Percentiles rank a stretch among this genome's conserved stretches.
phyloP scores from a whole-genome alignment of 2,113 vertebrate species.

The Meles meles region DNA sequence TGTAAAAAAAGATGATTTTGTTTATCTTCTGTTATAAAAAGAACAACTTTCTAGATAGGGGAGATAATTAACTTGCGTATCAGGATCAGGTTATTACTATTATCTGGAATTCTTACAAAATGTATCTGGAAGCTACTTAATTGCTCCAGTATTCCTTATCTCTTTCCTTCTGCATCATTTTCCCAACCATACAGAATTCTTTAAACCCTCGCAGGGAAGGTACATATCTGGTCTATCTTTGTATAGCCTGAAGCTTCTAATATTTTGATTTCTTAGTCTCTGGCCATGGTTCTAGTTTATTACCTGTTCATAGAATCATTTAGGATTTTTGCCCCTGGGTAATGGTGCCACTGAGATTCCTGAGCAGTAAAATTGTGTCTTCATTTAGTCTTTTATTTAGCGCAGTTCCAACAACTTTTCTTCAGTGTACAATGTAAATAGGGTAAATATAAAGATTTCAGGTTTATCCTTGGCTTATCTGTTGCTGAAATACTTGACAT shows the following conservation, averaged over 20 bases:
- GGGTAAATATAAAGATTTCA: neutral
- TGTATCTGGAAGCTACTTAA: neutral
- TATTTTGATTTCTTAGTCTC: neutral
- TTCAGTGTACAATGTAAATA: neutral
- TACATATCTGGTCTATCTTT: neutral
- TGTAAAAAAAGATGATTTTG: neutral
- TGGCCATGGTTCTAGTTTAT: neutral
- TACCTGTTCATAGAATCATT: neutral
- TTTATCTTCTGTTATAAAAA: neutral
- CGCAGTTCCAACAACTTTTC: neutral
- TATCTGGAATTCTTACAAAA: neutral
- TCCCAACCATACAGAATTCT: neutral
- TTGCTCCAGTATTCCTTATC: neutral
- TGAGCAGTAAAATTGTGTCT: neutral
- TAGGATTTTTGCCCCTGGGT: neutral
- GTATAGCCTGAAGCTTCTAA: neutral
- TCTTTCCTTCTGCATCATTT: neutral
- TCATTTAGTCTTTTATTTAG: conserved; percentile 47
- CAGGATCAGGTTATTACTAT: neutral
- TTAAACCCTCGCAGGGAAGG: neutral
- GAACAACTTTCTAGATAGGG: neutral
- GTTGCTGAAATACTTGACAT: neutral
- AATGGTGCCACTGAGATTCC: neutral
- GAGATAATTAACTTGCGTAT: neutral
- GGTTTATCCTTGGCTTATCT: neutral